These are phyloP conservation scores for Pseudomugil gertrudae DNA, from an alignment of 2,797 vertebrate species.

Conservation along the genomic window DNA sequence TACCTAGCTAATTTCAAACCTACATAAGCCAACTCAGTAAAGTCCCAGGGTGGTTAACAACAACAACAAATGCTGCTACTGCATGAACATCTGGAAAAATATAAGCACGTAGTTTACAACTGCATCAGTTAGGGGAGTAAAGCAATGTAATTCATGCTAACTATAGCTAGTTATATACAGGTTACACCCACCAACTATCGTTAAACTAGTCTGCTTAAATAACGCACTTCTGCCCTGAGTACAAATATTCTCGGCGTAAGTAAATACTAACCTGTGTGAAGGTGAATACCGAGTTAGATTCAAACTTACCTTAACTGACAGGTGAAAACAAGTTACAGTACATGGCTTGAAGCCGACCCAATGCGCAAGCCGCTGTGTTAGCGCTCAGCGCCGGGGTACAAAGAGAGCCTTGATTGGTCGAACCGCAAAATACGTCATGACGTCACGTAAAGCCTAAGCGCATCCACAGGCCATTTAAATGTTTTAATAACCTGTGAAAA, in stretches of 20 bases:
- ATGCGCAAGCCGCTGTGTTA: constrained; percentile 3
- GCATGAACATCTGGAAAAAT: background rate
- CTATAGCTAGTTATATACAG: constrained; percentile 36
- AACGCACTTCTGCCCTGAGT: no score
- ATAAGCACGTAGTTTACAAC: background rate
- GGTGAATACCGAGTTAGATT: background rate
- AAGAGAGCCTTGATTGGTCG: constrained; percentile 58
- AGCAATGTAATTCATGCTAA: constrained; percentile 52
- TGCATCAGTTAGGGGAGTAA: background rate
- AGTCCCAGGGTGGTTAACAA: background rate
- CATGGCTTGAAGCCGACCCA: constrained; percentile 54
- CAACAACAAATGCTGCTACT: no score
- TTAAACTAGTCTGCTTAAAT: background rate
- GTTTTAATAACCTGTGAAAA: background rate
- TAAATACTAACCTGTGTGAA: background rate
- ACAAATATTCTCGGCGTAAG: accelerated
- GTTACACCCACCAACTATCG: constrained; percentile 46
- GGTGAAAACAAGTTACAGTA: constrained; percentile 46
- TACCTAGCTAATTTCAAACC: constrained; percentile 23
- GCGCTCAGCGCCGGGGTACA: constrained; percentile 28
- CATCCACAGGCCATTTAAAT: background rate
- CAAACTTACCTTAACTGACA: constrained; percentile 56
- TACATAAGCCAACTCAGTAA: background rate
- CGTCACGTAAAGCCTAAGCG: background rate
- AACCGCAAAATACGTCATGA: constrained; percentile 8